These are phyloP conservation scores for Abramis brama DNA, from an alignment of 2,113 vertebrate genomes.

Conservation along the genomic window DNA sequence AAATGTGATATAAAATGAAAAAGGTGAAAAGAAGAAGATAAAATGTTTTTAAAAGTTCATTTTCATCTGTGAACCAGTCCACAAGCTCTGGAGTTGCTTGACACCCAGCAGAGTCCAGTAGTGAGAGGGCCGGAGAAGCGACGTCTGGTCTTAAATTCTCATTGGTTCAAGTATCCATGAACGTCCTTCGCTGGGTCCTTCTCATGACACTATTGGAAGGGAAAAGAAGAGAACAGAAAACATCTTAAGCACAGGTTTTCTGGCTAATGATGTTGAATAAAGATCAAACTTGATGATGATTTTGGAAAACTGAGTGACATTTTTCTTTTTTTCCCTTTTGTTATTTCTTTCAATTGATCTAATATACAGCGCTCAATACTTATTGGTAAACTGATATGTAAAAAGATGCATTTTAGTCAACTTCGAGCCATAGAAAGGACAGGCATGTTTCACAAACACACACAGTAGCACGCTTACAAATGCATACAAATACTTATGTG, in stretches of 20 bases:
- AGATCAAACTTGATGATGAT: neutral
- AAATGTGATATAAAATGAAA: neutral
- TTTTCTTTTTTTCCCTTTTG: neutral
- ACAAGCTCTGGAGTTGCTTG: constrained; percentile 13
- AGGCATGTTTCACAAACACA: constrained; percentile 41
- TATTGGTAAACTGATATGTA: neutral
- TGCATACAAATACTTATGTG: constrained; percentile 50
- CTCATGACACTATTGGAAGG: constrained; percentile 34
- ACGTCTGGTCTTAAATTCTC: constrained; percentile 3
- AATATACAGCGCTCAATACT: neutral
- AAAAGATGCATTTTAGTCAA: neutral
- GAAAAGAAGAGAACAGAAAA: constrained; percentile 14
- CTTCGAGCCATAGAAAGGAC: constrained; percentile 13
- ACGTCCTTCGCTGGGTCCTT: constrained; percentile 34
- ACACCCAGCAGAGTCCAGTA: neutral
- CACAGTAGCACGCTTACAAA: constrained; percentile 43
- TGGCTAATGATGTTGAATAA: neutral
- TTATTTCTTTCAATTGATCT: neutral
- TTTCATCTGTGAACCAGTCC: constrained; percentile 3
- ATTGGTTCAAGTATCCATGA: constrained; percentile 32
- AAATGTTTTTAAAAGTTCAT: constrained; percentile 19
- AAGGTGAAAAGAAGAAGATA: constrained; percentile 14
- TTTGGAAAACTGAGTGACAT: neutral
- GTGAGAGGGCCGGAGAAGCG: neutral
- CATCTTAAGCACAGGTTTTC: neutral